These are phyloP conservation scores for Phocides pigmalion DNA, from an alignment of 1,140 invertebrate species.

Conservation along the genomic window DNA sequence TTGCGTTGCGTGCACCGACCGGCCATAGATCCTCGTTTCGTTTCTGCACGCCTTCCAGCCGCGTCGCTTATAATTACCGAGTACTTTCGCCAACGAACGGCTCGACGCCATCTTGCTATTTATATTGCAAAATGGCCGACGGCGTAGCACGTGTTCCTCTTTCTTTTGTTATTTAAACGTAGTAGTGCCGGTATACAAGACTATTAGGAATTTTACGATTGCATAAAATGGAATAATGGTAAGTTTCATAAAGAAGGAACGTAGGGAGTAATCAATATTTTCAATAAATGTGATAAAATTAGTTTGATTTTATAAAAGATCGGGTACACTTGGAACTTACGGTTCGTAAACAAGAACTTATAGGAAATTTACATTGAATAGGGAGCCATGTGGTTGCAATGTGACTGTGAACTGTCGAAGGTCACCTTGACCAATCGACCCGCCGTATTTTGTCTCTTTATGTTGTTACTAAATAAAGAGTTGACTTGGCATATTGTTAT, in stretches of 20 bases:
- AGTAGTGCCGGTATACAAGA: slow-evolving; percentile 26
- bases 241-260: too few relatives aligned
- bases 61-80: slow-evolving; percentile 77
- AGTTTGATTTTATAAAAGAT: slow-evolving; percentile 33
- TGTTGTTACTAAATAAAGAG: not conserved
- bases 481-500: not conserved
- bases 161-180: slow-evolving; percentile 69
- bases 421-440: slow-evolving; percentile 73
- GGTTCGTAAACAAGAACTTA: slow-evolving; percentile 55
- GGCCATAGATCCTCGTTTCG: slow-evolving; percentile 77
- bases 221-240: not conserved
- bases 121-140: slow-evolving; percentile 78
- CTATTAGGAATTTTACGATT: slow-evolving; percentile 7
- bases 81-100: slow-evolving; percentile 79
- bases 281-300: not conserved
- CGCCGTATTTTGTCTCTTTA: slow-evolving; percentile 45
- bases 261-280: too few relatives aligned
- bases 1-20: slow-evolving; percentile 76
- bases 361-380: slow-evolving; percentile 77
- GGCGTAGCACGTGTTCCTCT: slow-evolving; percentile 64
- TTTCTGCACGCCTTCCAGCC: slow-evolving; percentile 71
- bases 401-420: slow-evolving; percentile 59
- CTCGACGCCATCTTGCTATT: slow-evolving; percentile 81
- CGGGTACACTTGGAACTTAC: slow-evolving; percentile 44
- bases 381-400: slow-evolving; percentile 67